Base-by-base conservation (phyloP, 2,888 invertebrate species). In the Hololepta plana region DNA sequence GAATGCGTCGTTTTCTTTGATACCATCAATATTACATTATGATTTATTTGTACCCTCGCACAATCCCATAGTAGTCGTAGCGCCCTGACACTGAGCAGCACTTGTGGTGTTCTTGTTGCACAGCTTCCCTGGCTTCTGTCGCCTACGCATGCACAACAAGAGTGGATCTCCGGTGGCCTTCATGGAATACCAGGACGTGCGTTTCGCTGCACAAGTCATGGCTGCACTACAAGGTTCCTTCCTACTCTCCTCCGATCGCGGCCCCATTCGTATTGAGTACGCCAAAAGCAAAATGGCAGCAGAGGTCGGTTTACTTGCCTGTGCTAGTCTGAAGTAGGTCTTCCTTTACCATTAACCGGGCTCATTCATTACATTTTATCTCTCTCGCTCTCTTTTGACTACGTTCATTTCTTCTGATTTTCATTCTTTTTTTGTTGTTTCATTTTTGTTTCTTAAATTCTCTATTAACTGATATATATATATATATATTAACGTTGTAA, bases 281-380 rank as follows among this genome's bases (percentile, higher is more conserved):
- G 95, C 95, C 60, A 87, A 90, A 68, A 88, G 84, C 64, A 93
- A 93, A 74, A 91, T 95, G 91, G 85, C 88, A 54, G 82, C 80
- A 63, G 62, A 66, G 56, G 68, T 62, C 60, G 59, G 62, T 59
- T 54, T 41, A 34, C 25, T 42, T 44, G 31, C 33, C 30, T 32
- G 33, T 32, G 29, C 33, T 30, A 22, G 20, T 30, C 13, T 15
- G 17, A 17, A 17, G 17, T 17, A 17, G 17, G 17, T 17, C 17
- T 8, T 17, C n/a, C 17, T n/a, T 17, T 17, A 17, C 17, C 17
- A 17, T 8, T 8, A 17, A 17, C 17, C 7, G n/a, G 7, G n/a
- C n/a, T n/a, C n/a, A n/a, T n/a, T n/a, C n/a, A n/a, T n/a, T n/a
- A n/a, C n/a, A n/a, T n/a, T 21, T 7, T 21, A 21, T 12, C 23